These are phyloP conservation scores for Baronia brevicornis DNA, from an alignment of 2,888 invertebrate genomes.

Conservation along the genomic window DNA sequence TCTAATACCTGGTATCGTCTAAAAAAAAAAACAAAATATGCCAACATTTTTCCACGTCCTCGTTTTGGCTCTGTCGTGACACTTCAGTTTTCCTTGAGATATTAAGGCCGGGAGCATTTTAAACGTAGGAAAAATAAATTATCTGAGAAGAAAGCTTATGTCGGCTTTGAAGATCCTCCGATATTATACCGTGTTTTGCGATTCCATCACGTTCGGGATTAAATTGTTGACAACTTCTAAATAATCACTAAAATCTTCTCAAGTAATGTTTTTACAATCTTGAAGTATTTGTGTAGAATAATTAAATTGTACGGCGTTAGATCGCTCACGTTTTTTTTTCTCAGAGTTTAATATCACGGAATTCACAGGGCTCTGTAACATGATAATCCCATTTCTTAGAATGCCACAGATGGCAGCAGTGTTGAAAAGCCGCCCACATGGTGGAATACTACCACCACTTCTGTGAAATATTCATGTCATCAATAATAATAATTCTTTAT, in stretches of 20 bases:
- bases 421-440: too few relatives aligned
- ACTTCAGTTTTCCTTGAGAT: conserved; percentile 20
- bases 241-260: conserved; percentile 9
- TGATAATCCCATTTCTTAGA: too few relatives aligned
- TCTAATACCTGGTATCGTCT: conserved; percentile 1
- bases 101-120: conserved; percentile 22
- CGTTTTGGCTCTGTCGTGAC: conserved; percentile 19
- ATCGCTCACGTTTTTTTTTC: too few relatives aligned
- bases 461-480: too few relatives aligned
- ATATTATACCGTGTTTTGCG: conserved; percentile 30
- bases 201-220: conserved; percentile 32
- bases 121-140: conserved; percentile 25
- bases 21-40: conserved; percentile 13
- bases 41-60: conserved; percentile 4
- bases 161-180: conserved; percentile 27
- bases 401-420: too few relatives aligned
- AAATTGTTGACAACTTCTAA: conserved; percentile 15
- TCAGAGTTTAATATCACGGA: too few relatives aligned
- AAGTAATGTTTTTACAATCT: conserved; percentile 1
- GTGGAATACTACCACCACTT: too few relatives aligned
- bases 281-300: too few relatives aligned
- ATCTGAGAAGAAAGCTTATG: conserved; percentile 24
- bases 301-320: too few relatives aligned
- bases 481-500: too few relatives aligned
- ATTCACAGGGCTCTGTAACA: too few relatives aligned